These are phyloP conservation scores for Drosophila robusta DNA, from an alignment of 2,888 invertebrate genomes.

Conservation along the genomic window DNA sequence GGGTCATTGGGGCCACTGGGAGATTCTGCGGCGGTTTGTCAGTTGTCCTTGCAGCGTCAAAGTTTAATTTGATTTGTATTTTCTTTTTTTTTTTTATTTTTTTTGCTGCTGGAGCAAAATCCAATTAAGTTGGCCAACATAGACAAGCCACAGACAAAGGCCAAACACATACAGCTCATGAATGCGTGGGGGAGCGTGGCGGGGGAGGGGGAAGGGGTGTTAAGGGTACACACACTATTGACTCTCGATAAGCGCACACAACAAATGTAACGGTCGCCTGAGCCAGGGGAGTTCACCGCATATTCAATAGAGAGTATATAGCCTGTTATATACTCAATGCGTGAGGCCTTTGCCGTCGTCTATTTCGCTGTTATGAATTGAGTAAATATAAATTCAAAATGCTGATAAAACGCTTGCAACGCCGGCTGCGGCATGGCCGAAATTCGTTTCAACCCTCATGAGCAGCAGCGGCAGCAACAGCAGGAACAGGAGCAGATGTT, in stretches of 20 bases:
- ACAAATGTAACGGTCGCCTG: slow-evolving; percentile 69
- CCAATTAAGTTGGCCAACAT: slow-evolving; percentile 61
- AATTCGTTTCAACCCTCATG: slow-evolving; percentile 74
- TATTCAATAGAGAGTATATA: slow-evolving; percentile 3
- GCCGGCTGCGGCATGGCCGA: slow-evolving; percentile 67
- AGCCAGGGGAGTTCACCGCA: slow-evolving; percentile 33
- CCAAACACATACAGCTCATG: slow-evolving; percentile 6
- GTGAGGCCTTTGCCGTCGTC: slow-evolving; percentile 32
- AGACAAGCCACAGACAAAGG: slow-evolving; percentile 31
- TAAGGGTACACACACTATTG: slow-evolving; percentile 27
- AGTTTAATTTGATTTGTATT: slow-evolving; percentile 29
- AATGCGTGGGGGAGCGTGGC: slow-evolving; percentile 4
- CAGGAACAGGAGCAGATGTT: slow-evolving; percentile 82
- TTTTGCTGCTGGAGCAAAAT: slow-evolving; percentile 37
- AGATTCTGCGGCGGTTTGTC: not conserved
- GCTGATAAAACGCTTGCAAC: slow-evolving; percentile 67
- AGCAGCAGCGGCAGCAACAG: slow-evolving; percentile 39
- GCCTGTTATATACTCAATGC: slow-evolving; percentile 1
- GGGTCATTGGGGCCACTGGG: not conserved
- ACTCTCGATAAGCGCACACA: slow-evolving; percentile 46
- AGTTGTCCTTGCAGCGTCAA: slow-evolving; percentile 8
- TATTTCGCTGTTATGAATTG: slow-evolving; percentile 64
- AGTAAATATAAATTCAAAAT: slow-evolving; percentile 70
- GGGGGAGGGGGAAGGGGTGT: not conserved
- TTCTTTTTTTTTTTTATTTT: slow-evolving; percentile 14